A percentile compares a stretch with the other conserved stretches of the same genome.
Conservation (phyloP, 1,140 invertebrate genomes). For the Ridgeia piscesae region DNA sequence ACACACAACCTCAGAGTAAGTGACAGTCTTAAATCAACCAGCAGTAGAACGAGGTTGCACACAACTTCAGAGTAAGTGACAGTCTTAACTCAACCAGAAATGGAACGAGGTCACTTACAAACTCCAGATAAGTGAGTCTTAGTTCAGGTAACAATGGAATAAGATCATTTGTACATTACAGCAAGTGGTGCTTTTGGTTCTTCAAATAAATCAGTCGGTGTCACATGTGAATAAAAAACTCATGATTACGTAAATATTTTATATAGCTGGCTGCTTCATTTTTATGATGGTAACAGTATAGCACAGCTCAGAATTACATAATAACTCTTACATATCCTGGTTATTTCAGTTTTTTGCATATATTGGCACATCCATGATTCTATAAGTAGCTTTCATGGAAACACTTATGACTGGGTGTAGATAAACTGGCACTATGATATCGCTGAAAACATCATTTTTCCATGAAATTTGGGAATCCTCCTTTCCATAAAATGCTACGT, state of each 20-base stretch:
- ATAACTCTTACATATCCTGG: background rate
- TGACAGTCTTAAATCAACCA: too few relatives aligned
- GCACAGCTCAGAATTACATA: background rate
- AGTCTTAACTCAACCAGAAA: conserved; percentile 56
- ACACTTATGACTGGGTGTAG: background rate
- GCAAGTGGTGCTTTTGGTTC: too few relatives aligned
- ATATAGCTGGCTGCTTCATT: background rate
- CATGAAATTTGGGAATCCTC: background rate
- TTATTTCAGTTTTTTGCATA: background rate
- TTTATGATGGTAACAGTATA: background rate
- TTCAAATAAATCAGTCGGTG: too few relatives aligned
- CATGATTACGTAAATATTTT: too few relatives aligned
- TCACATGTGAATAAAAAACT: too few relatives aligned
- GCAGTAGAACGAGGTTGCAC: too few relatives aligned
- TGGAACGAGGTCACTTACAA: conserved; percentile 56
- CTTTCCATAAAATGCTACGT: background rate
- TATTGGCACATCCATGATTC: background rate
- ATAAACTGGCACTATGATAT: background rate
- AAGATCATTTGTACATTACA: too few relatives aligned
- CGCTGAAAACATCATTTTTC: too few relatives aligned
- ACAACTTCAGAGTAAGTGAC: too few relatives aligned
- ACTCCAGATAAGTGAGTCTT: conserved; percentile 51
- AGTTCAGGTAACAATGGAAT: conserved; percentile 59
- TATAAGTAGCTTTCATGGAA: background rate
- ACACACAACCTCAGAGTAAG: conserved; percentile 50